Evolutionary conservation across 2,113 vertebrate species (phyloP), one percentile per base, ranked within the genome.

Genomic region (Crotalus tigris): DNA sequence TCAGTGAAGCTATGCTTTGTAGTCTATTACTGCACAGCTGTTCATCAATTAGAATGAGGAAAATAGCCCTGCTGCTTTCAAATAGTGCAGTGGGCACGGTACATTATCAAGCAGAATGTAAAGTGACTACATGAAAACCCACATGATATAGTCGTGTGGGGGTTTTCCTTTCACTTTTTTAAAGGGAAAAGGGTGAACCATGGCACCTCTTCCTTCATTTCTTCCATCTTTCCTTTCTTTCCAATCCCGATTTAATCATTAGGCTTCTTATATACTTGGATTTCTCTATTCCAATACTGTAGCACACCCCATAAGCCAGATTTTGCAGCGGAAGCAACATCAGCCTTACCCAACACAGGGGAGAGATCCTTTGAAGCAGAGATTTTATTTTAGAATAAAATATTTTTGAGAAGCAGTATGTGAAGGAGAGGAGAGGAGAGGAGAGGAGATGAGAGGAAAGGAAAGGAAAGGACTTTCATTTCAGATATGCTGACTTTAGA

Each of bases 11-110:
- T 96, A 90, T 92, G 94, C 92, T 86, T 94, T 94, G 96, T 92
- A 96, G 97, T 95, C 97, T 95, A 96, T 97, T 96, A 96, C 94
- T 94, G 96, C 95, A 94, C 97, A 97, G 97, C 96, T 97, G 97
- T 96, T 96, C 96, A 93, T 97, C 97, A 96, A 94, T 96, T 95
- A 97, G 97, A 97, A 96, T 46, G 51, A 94, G 95, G 97, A 96
- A 96, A 96, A 95, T 95, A 93, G 96, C 92, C 96, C 97, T 95
- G 97, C 97, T 97, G 96, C 95, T 96, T 95, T 92, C 94, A 94
- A 91, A 95, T 39, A 85, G 95, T 44, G 33, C 91, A 94, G 93
- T 93, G 94, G 88, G 95, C 96, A 93, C 96, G 96, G 94, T 69
- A 87, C 57, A 90, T 94, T 95, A 95, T 94, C 81, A 93, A 95